Conservation (phyloP, 2,113 vertebrate species). For the Brachirus orientalis region DNA sequence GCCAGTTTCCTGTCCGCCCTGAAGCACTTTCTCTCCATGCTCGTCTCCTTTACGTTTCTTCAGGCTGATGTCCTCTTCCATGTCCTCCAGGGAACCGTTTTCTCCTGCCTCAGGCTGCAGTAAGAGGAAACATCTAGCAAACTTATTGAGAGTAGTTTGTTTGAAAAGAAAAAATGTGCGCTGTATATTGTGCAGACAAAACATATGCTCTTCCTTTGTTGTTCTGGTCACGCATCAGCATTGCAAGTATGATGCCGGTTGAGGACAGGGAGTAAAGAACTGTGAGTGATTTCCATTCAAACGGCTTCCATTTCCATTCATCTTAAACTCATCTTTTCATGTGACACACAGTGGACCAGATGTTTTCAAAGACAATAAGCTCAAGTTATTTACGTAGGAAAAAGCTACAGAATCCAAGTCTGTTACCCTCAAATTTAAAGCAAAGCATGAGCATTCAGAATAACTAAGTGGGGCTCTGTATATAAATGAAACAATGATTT, state of each 20-base stretch:
- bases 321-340: neutral
- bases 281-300: neutral
- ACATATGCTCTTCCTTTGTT: neutral
- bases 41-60: constrained; percentile 94
- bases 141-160: constrained; percentile 9
- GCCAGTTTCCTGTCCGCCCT: constrained; percentile 80
- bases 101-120: constrained; percentile 84
- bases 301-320: constrained; percentile 2
- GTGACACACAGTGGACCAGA: neutral
- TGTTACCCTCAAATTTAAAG: constrained; percentile 6
- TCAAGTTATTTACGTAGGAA: neutral
- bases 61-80: constrained; percentile 94
- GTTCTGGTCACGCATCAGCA: constrained; percentile 2
- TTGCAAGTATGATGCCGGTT: neutral
- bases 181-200: neutral
- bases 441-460: constrained; percentile 21
- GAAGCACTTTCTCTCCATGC: constrained; percentile 87
- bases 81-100: constrained; percentile 93
- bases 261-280: neutral
- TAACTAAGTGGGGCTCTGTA: no score
- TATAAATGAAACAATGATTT: constrained; percentile 26
- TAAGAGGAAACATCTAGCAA: constrained; percentile 15
- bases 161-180: neutral
- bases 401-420: neutral
- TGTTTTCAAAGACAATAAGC: constrained; percentile 13